Evolutionary conservation across 2,113 vertebrate genomes (phyloP).

Genomic region (Colistium nudipinnis): DNA sequence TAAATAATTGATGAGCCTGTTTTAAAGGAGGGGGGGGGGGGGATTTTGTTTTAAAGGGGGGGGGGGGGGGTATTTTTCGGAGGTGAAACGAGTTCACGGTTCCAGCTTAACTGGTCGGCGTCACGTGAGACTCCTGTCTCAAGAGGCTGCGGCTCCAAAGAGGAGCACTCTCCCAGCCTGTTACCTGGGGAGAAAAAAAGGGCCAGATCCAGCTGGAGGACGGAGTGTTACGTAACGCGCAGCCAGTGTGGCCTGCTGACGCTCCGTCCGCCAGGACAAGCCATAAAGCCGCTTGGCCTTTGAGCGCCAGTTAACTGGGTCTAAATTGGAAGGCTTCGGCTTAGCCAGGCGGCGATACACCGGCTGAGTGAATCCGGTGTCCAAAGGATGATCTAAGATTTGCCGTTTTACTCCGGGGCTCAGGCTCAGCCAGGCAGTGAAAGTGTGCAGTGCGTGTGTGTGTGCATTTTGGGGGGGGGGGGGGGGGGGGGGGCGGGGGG

Average conservation of each 20-base stretch:
- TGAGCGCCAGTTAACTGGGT: slow-evolving; percentile 48
- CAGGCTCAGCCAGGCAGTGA: slow-evolving; percentile 7
- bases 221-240: slow-evolving; percentile 55
- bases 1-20: slow-evolving; percentile 52
- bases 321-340: slow-evolving; percentile 44
- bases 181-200: slow-evolving; percentile 21
- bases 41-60: too few species aligned
- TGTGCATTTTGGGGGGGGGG: slow-evolving; percentile 26
- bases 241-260: slow-evolving; percentile 16
- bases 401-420: not conserved
- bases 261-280: slow-evolving; percentile 40
- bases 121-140: slow-evolving; percentile 15
- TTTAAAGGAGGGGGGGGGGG: too few species aligned
- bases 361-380: slow-evolving; percentile 9
- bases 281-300: slow-evolving; percentile 52
- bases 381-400: slow-evolving; percentile 25
- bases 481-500: slow-evolving; percentile 23
- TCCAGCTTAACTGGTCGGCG: slow-evolving; percentile 24
- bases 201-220: slow-evolving; percentile 38
- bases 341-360: slow-evolving; percentile 32
- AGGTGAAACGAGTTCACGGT: slow-evolving; percentile 1
- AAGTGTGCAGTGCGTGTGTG: slow-evolving; percentile 29
- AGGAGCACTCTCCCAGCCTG: slow-evolving; percentile 34
- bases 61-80: too few species aligned
- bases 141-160: slow-evolving; percentile 9